Conservation (phyloP, 2,113 vertebrate genomes). For the Puffinus mauretanicus region DNA sequence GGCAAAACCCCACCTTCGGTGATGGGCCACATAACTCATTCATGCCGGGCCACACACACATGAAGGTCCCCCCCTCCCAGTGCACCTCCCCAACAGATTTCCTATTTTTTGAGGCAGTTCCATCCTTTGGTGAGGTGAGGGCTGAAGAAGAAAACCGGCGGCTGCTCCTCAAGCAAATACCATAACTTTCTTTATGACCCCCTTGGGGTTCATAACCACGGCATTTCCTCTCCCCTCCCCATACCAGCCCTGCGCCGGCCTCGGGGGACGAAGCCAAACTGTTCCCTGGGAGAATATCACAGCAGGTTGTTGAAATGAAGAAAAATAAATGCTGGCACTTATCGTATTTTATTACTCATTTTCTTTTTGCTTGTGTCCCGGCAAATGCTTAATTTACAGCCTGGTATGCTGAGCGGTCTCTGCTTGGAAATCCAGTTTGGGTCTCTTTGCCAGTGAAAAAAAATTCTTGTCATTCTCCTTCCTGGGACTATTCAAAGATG, state of each 20-base stretch:
- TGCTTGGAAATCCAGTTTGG: not conserved
- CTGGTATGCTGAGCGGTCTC: not conserved
- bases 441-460: not conserved
- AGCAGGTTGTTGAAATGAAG: not conserved
- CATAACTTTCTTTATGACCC: not conserved
- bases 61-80: not conserved
- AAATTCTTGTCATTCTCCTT: not conserved
- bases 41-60: not conserved
- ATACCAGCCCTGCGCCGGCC: rapidly evolving
- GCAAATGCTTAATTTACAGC: not conserved
- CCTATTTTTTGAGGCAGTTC: not conserved
- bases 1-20: not conserved
- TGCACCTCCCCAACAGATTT: not conserved
- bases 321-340: not conserved
- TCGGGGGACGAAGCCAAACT: not conserved
- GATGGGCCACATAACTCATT: not conserved
- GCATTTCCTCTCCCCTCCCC: not conserved
- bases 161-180: not conserved
- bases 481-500: not conserved
- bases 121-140: not conserved
- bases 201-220: not conserved
- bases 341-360: not conserved
- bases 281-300: not conserved
- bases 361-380: not conserved
- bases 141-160: not conserved